A percentile compares a stretch with the other conserved stretches of the same genome.
phyloP scores from a whole-genome alignment of 1,140 invertebrate species.

The Elymnias hypermnestra region DNA sequence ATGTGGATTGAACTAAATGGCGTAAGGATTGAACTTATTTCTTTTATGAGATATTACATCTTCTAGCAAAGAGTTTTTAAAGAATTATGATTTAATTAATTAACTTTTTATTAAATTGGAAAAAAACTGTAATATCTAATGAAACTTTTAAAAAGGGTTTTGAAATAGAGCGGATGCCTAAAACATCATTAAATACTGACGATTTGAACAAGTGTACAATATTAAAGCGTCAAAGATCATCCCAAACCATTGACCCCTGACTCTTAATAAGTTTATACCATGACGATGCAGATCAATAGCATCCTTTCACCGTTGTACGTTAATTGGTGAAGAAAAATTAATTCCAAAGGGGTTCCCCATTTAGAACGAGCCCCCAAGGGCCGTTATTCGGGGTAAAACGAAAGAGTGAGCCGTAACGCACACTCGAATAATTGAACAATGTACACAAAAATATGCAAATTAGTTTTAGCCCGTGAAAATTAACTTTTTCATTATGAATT shows the following conservation, averaged over 20 bases:
- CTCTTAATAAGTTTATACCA: slow-evolving; percentile 28
- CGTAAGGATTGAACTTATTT: no score
- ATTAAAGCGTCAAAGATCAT: slow-evolving; percentile 17
- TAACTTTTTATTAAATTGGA: no score
- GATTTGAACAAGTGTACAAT: neutral
- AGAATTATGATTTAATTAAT: no score
- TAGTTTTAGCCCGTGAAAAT: slow-evolving; percentile 60
- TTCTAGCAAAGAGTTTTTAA: no score
- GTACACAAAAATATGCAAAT: slow-evolving; percentile 70
- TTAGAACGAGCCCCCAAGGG: slow-evolving; percentile 51
- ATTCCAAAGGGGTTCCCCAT: slow-evolving; percentile 59
- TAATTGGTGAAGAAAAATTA: slow-evolving; percentile 74
- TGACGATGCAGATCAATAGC: slow-evolving; percentile 47
- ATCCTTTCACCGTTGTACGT: slow-evolving; percentile 44
- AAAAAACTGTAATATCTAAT: no score
- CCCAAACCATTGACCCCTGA: slow-evolving; percentile 1
- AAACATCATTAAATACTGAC: no score
- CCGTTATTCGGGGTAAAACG: slow-evolving; percentile 27
- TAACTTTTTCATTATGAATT: slow-evolving; percentile 75
- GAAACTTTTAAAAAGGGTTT: no score
- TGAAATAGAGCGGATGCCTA: no score
- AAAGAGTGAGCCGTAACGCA: slow-evolving; percentile 39
- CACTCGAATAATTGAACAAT: slow-evolving; percentile 61
- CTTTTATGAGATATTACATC: no score
- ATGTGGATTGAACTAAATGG: no score